These are phyloP conservation scores for Apaloderma vittatum DNA, from an alignment of 2,113 vertebrate genomes.

Conservation along the genomic window DNA sequence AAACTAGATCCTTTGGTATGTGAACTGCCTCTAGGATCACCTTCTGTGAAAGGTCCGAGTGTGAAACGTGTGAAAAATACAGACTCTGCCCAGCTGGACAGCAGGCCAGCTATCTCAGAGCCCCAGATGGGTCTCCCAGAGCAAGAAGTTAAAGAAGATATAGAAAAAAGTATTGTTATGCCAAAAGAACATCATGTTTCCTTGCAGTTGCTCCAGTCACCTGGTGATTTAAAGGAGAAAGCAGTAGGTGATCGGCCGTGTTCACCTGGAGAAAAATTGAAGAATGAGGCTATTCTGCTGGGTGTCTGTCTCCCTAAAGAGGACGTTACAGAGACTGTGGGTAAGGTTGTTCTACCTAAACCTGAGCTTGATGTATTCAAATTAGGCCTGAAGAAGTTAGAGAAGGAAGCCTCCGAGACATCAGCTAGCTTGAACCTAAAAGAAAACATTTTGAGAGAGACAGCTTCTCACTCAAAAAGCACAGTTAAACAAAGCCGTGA, in stretches of 20 bases:
- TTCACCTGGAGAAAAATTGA: constrained; percentile 4
- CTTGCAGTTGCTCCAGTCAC: neutral
- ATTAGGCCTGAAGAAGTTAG: constrained; percentile 48
- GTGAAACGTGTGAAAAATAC: constrained; percentile 61
- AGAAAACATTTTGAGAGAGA: neutral
- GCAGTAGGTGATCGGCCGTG: neutral
- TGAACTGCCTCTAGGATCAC: neutral
- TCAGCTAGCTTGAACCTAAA: neutral
- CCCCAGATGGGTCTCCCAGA: neutral
- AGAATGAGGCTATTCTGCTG: neutral
- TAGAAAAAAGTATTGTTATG: constrained; percentile 31
- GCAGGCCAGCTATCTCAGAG: neutral
- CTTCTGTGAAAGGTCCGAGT: constrained; percentile 6
- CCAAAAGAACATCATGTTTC: constrained; percentile 29
- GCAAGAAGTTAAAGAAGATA: constrained; percentile 36
- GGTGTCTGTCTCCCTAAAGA: neutral
- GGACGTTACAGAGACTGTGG: constrained; percentile 40
- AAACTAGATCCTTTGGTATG: constrained; percentile 42
- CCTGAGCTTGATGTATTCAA: constrained; percentile 27
- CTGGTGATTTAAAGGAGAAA: constrained; percentile 33
- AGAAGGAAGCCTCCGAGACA: constrained; percentile 46
- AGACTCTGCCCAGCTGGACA: neutral
- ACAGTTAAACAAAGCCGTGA: neutral
- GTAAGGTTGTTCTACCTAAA: constrained; percentile 46
- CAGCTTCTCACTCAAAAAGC: neutral